These are phyloP conservation scores for Quadriops clusia DNA, from an alignment of 2,888 invertebrate species.

Conservation along the genomic window DNA sequence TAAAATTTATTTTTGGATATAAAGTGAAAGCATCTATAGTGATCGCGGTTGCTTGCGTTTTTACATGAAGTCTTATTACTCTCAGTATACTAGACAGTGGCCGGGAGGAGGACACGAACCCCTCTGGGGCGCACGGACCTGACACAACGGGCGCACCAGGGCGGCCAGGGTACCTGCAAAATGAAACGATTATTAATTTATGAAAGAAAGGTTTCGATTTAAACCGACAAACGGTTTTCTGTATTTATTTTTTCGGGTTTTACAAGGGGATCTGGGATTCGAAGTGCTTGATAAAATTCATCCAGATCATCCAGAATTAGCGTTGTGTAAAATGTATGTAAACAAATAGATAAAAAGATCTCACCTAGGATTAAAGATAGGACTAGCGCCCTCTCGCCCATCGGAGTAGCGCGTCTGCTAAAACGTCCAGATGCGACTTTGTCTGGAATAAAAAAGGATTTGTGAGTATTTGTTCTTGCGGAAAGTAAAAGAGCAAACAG, in stretches of 20 bases:
- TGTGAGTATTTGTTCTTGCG: background rate
- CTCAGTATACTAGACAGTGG: slow-evolving; percentile 33
- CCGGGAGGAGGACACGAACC: slow-evolving; percentile 22
- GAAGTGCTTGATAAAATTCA: too few species aligned
- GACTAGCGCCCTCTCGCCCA: slow-evolving; percentile 86
- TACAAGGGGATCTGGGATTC: slow-evolving; percentile 8
- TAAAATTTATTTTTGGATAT: slow-evolving; percentile 5
- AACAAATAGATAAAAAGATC: too few species aligned
- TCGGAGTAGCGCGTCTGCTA: slow-evolving; percentile 85
- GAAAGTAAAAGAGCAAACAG: too few species aligned
- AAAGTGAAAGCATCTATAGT: slow-evolving; percentile 13
- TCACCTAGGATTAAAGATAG: slow-evolving; percentile 25
- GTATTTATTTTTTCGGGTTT: background rate
- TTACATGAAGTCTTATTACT: slow-evolving; percentile 36
- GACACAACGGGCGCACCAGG: slow-evolving; percentile 30
- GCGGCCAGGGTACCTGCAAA: too few species aligned
- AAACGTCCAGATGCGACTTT: slow-evolving; percentile 86
- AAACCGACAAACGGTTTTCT: too few species aligned
- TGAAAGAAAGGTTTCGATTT: too few species aligned
- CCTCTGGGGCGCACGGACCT: slow-evolving; percentile 30
- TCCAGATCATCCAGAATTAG: too few species aligned
- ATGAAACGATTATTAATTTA: too few species aligned
- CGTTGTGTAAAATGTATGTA: too few species aligned
- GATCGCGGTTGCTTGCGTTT: slow-evolving; percentile 16
- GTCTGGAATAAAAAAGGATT: slow-evolving; percentile 54